Evolutionary conservation across 2,888 invertebrate genomes (phyloP).

Genomic region (Metalampra italica): DNA sequence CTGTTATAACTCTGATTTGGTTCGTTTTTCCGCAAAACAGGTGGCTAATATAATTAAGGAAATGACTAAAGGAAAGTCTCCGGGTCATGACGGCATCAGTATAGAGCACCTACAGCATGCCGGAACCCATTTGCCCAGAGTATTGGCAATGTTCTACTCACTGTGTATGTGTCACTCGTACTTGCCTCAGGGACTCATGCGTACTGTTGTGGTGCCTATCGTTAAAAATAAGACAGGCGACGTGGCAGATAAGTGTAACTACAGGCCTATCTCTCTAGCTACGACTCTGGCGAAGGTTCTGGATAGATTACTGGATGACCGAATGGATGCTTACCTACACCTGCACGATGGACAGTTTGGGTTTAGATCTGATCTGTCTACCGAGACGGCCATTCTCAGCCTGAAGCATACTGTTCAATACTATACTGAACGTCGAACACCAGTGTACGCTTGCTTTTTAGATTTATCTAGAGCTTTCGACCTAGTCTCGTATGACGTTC

Average conservation of each 20-base stretch:
- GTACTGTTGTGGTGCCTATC: slow-evolving; percentile 11
- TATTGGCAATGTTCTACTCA: background rate
- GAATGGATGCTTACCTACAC: background rate
- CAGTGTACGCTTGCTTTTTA: slow-evolving; percentile 13
- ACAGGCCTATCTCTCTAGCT: slow-evolving; percentile 16
- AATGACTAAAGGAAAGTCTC: background rate
- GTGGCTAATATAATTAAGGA: background rate
- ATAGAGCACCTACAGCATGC: background rate
- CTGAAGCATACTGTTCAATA: slow-evolving; percentile 13
- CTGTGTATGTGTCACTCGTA: slow-evolving; percentile 1
- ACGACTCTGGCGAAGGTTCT: slow-evolving; percentile 15
- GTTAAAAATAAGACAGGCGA: slow-evolving; percentile 16
- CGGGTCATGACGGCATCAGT: background rate
- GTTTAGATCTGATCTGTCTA: slow-evolving; percentile 16
- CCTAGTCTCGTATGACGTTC: background rate
- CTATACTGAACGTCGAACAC: slow-evolving; percentile 3
- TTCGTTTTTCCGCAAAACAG: background rate
- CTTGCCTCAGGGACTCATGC: slow-evolving; percentile 7
- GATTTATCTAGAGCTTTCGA: slow-evolving; percentile 15
- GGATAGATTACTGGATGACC: slow-evolving; percentile 13
- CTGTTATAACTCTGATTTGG: no score
- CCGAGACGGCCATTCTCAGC: slow-evolving; percentile 16
- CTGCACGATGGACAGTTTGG: slow-evolving; percentile 19
- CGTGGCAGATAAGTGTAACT: slow-evolving; percentile 8
- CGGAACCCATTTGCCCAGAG: background rate